Percentiles rank a stretch among this genome's conserved stretches.
phyloP scores from a whole-genome alignment of 2,888 invertebrate genomes.

The Pristionchus mayeri region DNA sequence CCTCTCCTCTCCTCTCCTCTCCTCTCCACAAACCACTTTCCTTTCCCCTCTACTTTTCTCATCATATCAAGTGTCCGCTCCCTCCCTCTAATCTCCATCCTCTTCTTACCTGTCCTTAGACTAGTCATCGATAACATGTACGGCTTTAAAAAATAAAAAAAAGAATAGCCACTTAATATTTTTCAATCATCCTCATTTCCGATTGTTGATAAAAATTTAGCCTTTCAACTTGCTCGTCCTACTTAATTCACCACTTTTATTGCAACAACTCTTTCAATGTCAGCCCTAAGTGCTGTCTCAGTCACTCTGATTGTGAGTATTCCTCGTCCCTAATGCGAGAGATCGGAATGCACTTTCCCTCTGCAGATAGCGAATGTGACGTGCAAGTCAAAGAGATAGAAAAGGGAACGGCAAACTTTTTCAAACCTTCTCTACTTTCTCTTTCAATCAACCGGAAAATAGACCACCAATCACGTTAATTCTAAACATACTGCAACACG shows the following conservation, averaged over 20 bases:
- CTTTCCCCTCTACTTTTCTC: not conserved
- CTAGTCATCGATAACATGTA: not conserved
- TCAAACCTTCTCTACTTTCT: not conserved
- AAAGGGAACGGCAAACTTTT: not conserved
- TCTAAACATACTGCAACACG: not conserved
- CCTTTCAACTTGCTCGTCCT: not conserved
- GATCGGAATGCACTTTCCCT: constrained; percentile 38
- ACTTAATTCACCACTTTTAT: not conserved
- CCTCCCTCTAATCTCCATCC: not conserved
- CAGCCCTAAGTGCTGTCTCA: too few relatives aligned
- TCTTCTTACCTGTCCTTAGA: not conserved
- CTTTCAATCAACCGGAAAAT: not conserved
- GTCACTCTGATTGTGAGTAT: too few relatives aligned
- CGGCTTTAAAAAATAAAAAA: not conserved
- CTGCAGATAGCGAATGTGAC: not conserved
- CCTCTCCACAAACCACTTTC: constrained; percentile 16
- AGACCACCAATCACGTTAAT: not conserved
- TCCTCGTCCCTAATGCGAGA: not conserved
- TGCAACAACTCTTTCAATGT: constrained; percentile 26
- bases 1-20: not conserved
- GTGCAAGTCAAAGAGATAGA: not conserved
- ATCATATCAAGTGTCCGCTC: constrained; percentile 15
- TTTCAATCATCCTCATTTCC: not conserved
- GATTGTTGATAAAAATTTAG: constrained; percentile 8
- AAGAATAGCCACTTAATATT: too few relatives aligned